Evolutionary conservation across 2,797 vertebrate genomes (phyloP).

Genomic region (Sebastes cheni): DNA sequence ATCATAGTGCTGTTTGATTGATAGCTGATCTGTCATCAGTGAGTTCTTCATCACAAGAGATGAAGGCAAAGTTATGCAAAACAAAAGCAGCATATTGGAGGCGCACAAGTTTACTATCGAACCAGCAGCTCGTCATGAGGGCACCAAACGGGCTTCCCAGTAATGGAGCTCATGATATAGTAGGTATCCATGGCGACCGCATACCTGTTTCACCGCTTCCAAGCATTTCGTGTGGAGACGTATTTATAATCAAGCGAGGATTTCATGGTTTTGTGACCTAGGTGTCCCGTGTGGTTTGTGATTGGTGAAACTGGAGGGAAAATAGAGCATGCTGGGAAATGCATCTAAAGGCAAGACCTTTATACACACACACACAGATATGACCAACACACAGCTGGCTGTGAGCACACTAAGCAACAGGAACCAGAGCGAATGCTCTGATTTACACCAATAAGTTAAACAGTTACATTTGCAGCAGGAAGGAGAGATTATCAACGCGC

Average conservation of each 20-base stretch:
- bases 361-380: neutral
- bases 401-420: neutral
- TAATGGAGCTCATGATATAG: constrained; percentile 15
- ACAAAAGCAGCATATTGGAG: constrained; percentile 10
- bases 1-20: neutral
- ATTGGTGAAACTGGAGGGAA: constrained; percentile 1
- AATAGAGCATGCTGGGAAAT: neutral
- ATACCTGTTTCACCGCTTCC: neutral
- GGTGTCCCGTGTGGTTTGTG: neutral
- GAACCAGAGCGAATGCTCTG: neutral
- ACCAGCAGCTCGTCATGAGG: constrained; percentile 4
- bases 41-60: neutral
- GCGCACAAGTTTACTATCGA: neutral
- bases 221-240: neutral
- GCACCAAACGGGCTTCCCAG: neutral
- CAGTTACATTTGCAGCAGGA: neutral
- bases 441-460: constrained; percentile 22
- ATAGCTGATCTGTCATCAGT: neutral
- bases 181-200: constrained; percentile 39
- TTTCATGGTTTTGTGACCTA: constrained; percentile 30
- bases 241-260: constrained; percentile 19
- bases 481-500: neutral
- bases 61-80: neutral
- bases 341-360: neutral
- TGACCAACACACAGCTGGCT: neutral